Base-by-base conservation (phyloP, 1,140 invertebrate genomes). In the Drosophila subpulchrella region DNA sequence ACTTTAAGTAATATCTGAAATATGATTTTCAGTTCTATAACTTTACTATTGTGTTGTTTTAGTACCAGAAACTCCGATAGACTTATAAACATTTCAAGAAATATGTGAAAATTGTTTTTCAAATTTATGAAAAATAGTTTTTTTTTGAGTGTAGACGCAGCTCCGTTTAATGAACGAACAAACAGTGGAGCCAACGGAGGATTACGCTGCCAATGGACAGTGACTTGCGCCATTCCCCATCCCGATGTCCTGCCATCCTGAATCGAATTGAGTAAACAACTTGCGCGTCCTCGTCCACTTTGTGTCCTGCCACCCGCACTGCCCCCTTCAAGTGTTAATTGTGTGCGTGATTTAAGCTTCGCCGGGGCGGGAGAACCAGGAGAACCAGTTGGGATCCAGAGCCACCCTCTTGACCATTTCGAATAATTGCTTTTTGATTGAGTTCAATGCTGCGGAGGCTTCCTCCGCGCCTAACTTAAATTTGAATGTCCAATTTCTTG, bases 361-460 rank as follows among this genome's bases (percentile, higher is more conserved):
- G 32, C 24, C 46, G n/a, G 51, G 27, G 47, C n/a, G n/a, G 27
- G 27, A 5, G 27, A 27, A 27, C 27, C 27, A 27, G 27, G 27
- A 27, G 27, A 4, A 44, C 15, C 27, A 17, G 48, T 8, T 32
- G 56, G 53, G 60, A 20, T 27, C 56, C 42, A 8, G 41, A 20
- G 58, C 36, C 44, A 24, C 34, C 63, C 76, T 46, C 46, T 60
- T 71, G 65, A 32, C 53, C 61, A 54, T 36, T 65, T 78, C 51
- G 68, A 84, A 84, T 89, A 89, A 89, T 89, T 89, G 80, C 84
- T 89, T 89, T 89, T 89, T 89, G 81, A 89, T 89, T 89, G 84
- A 81, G 85, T 89, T 89, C 57, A 74, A 73, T 76, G 62, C 75
- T 55, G 67, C 75, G 51, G 57, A 63, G 61, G 47, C 62, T 34